Conservation (phyloP, 2,113 vertebrate genomes). For the Eretmochelys imbricata region DNA sequence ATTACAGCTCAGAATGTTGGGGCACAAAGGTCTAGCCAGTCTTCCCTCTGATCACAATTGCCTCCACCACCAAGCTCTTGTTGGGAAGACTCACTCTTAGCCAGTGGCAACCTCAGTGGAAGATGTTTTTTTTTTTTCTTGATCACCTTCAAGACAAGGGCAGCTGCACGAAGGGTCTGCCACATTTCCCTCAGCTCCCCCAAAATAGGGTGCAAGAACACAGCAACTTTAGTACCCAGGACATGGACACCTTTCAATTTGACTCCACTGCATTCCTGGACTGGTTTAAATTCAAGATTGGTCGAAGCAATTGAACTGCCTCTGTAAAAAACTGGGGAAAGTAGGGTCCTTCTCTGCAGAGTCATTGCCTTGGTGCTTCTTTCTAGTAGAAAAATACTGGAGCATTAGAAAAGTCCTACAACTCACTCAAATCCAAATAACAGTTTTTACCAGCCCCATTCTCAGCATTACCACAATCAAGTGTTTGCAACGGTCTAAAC, state of each 20-base stretch:
- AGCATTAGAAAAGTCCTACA: background rate
- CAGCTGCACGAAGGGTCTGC: background rate
- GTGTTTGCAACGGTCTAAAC: background rate
- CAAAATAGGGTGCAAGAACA: background rate
- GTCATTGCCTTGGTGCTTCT: background rate
- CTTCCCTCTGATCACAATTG: background rate
- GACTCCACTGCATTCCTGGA: fast-evolving
- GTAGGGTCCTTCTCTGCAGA: background rate
- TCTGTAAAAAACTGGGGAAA: background rate
- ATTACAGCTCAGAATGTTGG: background rate
- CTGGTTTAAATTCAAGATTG: background rate
- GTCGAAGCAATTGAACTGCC: background rate
- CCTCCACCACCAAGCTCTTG: background rate
- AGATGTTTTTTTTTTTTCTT: background rate
- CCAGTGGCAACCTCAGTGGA: background rate
- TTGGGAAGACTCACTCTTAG: background rate
- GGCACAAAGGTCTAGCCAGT: background rate
- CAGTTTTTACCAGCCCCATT: background rate
- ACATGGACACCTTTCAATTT: background rate
- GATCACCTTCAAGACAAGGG: background rate
- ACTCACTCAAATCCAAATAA: background rate
- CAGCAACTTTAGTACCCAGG: background rate
- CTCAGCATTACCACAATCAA: background rate
- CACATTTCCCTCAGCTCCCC: background rate
- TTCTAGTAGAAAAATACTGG: background rate